These are phyloP conservation scores for Melanotaenia nigrans DNA, from an alignment of 2,797 vertebrate species.

Conservation along the genomic window DNA sequence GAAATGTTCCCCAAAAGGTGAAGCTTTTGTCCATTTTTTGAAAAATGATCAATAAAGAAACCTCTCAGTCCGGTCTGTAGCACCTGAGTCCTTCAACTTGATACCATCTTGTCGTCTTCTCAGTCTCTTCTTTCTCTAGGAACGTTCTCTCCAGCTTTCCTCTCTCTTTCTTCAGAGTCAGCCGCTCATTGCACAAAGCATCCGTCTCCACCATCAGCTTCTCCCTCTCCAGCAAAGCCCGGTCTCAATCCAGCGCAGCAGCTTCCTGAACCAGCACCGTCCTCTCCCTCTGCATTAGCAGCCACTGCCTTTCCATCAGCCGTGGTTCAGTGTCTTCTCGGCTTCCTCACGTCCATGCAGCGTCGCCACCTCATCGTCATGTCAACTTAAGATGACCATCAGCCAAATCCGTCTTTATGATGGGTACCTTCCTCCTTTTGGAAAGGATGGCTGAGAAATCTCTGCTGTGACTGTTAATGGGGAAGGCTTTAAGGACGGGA, in stretches of 20 bases:
- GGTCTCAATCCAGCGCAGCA: constrained; percentile 69
- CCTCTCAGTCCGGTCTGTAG: constrained; percentile 64
- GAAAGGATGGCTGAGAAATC: constrained; percentile 55
- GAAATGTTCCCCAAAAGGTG: background rate
- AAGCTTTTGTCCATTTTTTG: constrained; percentile 61
- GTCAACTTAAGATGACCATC: constrained; percentile 58
- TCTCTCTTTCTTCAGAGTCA: too few relatives aligned
- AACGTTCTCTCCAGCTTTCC: constrained; percentile 24
- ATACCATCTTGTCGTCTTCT: constrained; percentile 16
- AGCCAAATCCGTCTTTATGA: background rate
- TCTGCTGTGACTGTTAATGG: constrained; percentile 16
- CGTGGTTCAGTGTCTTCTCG: constrained; percentile 57
- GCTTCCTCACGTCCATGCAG: constrained; percentile 23
- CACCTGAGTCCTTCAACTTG: constrained; percentile 20
- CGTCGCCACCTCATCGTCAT: constrained; percentile 5
- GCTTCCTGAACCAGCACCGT: constrained; percentile 70
- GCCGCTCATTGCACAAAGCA: background rate
- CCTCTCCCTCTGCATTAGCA: constrained; percentile 66
- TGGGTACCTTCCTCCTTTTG: constrained; percentile 54
- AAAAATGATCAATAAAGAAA: constrained; percentile 61
- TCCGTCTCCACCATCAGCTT: constrained; percentile 70
- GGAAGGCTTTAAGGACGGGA: constrained; percentile 44
- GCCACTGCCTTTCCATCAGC: background rate
- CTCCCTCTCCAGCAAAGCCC: constrained; percentile 74
- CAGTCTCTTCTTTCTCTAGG: constrained; percentile 24